phyloP scores from a whole-genome alignment of 1,140 invertebrate species.

The Drosophila nannoptera region DNA sequence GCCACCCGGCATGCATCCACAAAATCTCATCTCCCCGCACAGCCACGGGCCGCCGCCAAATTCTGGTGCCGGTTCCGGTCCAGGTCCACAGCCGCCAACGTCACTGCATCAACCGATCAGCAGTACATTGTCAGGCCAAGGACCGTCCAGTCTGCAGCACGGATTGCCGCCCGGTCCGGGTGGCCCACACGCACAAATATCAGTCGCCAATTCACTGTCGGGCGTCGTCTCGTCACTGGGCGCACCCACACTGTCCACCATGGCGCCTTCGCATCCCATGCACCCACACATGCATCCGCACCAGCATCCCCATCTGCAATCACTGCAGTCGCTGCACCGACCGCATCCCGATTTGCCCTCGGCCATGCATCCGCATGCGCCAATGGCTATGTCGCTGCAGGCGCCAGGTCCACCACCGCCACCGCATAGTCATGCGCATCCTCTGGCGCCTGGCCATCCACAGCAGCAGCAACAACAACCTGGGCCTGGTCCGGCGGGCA shows the following conservation, averaged over 20 bases:
- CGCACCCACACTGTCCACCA: conserved; percentile 65
- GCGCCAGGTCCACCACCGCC: conserved; percentile 59
- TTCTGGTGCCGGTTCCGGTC: conserved; percentile 16
- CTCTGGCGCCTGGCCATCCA: conserved; percentile 72
- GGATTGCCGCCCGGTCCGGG: conserved; percentile 59
- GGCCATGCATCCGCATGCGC: conserved; percentile 69
- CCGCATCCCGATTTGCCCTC: conserved; percentile 70
- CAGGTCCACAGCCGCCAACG: conserved; percentile 53
- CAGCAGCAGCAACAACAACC: conserved; percentile 72
- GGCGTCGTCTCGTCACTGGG: conserved; percentile 17
- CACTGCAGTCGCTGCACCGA: conserved; percentile 61
- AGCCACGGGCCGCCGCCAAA: conserved; percentile 50
- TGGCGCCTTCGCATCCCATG: conserved; percentile 64
- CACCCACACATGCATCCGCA: conserved; percentile 72
- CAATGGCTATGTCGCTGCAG: conserved; percentile 70
- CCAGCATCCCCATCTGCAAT: conserved; percentile 51
- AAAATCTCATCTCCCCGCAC: conserved; percentile 81
- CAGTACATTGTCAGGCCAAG: conserved; percentile 23
- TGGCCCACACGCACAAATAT: conserved; percentile 56
- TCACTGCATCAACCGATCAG: conserved; percentile 56
- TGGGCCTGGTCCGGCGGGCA: conserved; percentile 74
- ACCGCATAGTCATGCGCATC: conserved; percentile 53
- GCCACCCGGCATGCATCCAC: conserved; percentile 81
- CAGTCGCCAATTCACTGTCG: conserved; percentile 58
- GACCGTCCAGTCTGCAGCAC: conserved; percentile 55